A percentile compares a stretch with the other conserved stretches of the same genome.
Conservation (phyloP, 2,113 vertebrate genomes). For the Phainopepla nitens region DNA sequence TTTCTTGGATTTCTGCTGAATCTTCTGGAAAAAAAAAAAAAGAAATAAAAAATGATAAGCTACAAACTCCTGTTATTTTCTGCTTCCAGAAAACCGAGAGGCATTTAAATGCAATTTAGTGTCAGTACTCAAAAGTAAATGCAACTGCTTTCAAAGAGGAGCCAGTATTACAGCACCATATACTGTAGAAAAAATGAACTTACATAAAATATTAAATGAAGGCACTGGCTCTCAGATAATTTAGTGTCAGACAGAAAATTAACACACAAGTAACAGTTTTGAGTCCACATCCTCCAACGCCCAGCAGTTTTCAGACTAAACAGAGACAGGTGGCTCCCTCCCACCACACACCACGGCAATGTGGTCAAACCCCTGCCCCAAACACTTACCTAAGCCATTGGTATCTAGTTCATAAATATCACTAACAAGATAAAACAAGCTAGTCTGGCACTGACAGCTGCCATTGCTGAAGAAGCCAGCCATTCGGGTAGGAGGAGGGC, state of each 20-base stretch:
- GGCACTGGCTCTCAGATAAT: neutral
- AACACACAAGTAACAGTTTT: neutral
- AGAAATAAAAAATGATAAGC: neutral
- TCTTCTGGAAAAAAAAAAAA: conserved; percentile 76
- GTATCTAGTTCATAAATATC: conserved; percentile 90
- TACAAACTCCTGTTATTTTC: neutral
- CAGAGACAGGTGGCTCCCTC: neutral
- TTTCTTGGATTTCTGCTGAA: conserved; percentile 86
- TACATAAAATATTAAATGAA: neutral
- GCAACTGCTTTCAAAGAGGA: neutral
- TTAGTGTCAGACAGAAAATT: neutral
- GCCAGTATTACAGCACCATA: neutral
- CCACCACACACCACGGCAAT: neutral
- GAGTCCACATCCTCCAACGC: neutral
- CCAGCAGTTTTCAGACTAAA: neutral
- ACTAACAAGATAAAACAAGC: conserved; percentile 84
- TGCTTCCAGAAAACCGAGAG: neutral
- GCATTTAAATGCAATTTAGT: neutral
- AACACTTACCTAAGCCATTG: conserved; percentile 84
- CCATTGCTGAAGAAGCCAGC: conserved; percentile 83
- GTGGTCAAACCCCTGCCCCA: neutral
- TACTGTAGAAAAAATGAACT: neutral
- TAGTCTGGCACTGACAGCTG: conserved; percentile 90
- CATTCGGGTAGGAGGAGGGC: conserved; percentile 90
- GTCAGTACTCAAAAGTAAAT: neutral